phyloP scores from a whole-genome alignment of 2,797 vertebrate species.

The Squalus acanthias region DNA sequence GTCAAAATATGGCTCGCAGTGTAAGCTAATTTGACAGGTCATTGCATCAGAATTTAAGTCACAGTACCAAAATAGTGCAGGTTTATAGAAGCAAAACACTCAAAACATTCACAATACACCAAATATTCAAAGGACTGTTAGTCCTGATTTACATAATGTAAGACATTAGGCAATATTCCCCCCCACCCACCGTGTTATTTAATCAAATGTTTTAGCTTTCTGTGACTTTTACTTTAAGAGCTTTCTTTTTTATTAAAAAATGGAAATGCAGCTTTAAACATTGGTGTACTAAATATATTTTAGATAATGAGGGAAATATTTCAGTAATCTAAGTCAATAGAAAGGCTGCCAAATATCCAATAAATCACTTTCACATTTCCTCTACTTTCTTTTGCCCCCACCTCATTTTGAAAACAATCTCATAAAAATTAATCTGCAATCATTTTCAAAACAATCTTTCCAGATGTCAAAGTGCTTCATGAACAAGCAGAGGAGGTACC shows the following conservation, averaged over 20 bases:
- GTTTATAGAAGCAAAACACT: neutral
- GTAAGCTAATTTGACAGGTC: neutral
- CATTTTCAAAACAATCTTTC: neutral
- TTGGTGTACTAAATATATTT: neutral
- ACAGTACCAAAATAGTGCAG: neutral
- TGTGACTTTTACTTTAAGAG: neutral
- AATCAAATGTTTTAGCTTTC: neutral
- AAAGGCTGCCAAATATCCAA: neutral
- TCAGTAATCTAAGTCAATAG: neutral
- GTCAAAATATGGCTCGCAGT: neutral
- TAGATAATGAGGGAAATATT: neutral
- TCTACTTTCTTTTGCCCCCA: neutral
- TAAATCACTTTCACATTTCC: neutral
- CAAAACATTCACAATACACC: neutral
- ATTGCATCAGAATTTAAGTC: neutral
- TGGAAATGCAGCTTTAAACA: neutral
- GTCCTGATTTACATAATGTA: neutral
- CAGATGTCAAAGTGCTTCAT: neutral
- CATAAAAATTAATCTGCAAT: neutral
- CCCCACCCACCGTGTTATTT: neutral
- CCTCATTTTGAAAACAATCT: neutral
- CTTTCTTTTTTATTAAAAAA: neutral
- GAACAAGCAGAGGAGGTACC: neutral
- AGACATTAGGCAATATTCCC: neutral
- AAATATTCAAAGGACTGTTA: neutral